Evolutionary conservation across 2,797 vertebrate genomes (phyloP).

Genomic region (Taenioides sp.): DNA sequence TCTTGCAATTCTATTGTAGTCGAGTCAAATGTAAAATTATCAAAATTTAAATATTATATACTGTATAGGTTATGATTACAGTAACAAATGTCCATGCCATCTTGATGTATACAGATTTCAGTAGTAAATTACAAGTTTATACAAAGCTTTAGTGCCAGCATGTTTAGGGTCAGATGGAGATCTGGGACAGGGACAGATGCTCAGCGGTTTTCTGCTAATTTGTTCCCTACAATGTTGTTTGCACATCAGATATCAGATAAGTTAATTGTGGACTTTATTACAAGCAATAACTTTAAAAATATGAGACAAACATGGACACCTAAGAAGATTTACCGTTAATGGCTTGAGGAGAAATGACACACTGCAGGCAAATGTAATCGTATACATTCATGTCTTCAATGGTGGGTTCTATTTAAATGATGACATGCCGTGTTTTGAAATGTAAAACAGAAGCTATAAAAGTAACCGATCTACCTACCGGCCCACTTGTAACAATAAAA

Average conservation of each 20-base stretch:
- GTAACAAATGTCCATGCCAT: slow-evolving; percentile 87
- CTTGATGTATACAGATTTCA: slow-evolving; percentile 87
- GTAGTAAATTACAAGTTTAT: slow-evolving; percentile 90
- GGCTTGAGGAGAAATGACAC: slow-evolving; percentile 10
- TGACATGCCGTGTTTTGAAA: slow-evolving; percentile 12
- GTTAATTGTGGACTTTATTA: not conserved
- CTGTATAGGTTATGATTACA: slow-evolving; percentile 93
- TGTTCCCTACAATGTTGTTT: slow-evolving; percentile 15
- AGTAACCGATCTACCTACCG: not conserved
- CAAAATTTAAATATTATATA: slow-evolving; percentile 81
- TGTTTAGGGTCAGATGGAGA: slow-evolving; percentile 55
- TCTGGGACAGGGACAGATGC: slow-evolving; percentile 36
- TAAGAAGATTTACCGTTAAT: not conserved
- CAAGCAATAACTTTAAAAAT: not conserved
- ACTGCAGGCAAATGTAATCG: not conserved
- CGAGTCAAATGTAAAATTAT: slow-evolving; percentile 61
- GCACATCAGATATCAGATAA: not conserved
- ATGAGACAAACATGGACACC: slow-evolving; percentile 23
- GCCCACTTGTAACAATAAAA: not conserved
- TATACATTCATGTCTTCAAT: slow-evolving; percentile 10
- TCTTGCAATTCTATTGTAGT: slow-evolving; percentile 61
- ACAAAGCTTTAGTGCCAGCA: slow-evolving; percentile 80
- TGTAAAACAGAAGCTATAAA: slow-evolving; percentile 9
- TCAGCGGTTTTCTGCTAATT: slow-evolving; percentile 42
- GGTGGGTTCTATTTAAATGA: slow-evolving; percentile 21